Percentiles rank a stretch among this genome's conserved stretches.
phyloP scores from a whole-genome alignment of 2,888 invertebrate genomes.

The Horisme vitalbata region DNA sequence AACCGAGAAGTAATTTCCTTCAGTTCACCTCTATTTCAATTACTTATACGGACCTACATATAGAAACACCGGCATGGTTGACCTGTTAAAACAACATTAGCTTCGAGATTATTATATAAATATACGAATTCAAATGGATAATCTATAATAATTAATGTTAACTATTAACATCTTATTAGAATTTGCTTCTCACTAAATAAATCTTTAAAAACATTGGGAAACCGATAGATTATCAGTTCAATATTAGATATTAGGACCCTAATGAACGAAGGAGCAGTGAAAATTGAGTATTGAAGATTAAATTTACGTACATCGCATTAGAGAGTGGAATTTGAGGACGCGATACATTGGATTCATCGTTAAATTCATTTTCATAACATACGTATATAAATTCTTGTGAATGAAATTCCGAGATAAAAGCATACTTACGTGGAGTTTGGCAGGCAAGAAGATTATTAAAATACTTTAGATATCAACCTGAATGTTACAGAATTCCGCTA shows the following conservation, averaged over 20 bases:
- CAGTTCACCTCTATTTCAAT: conserved; percentile 45
- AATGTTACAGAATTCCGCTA: conserved; percentile 34
- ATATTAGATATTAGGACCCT: too few relatives aligned
- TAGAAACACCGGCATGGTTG: too few relatives aligned
- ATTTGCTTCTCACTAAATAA: background rate
- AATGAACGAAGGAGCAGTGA: too few relatives aligned
- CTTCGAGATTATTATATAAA: background rate
- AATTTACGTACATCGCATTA: background rate
- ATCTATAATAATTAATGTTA: too few relatives aligned
- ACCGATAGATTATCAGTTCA: too few relatives aligned
- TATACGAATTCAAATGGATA: too few relatives aligned
- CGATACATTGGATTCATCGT: conserved; percentile 18
- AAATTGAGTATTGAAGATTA: background rate
- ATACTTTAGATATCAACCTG: conserved; percentile 52
- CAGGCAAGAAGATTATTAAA: conserved; percentile 57
- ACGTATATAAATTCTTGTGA: conserved; percentile 38
- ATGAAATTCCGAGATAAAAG: conserved; percentile 46
- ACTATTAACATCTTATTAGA: too few relatives aligned
- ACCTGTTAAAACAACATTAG: too few relatives aligned
- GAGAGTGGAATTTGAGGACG: conserved; percentile 10
- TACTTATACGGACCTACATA: too few relatives aligned
- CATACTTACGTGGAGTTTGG: conserved; percentile 40
- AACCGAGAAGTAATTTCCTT: conserved; percentile 46
- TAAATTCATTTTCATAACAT: conserved; percentile 29
- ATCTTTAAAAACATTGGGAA: too few relatives aligned